Evolutionary conservation across 2,113 vertebrate genomes (phyloP), one percentile per base, ranked within the genome.

Genomic region (Symphodus melops): DNA sequence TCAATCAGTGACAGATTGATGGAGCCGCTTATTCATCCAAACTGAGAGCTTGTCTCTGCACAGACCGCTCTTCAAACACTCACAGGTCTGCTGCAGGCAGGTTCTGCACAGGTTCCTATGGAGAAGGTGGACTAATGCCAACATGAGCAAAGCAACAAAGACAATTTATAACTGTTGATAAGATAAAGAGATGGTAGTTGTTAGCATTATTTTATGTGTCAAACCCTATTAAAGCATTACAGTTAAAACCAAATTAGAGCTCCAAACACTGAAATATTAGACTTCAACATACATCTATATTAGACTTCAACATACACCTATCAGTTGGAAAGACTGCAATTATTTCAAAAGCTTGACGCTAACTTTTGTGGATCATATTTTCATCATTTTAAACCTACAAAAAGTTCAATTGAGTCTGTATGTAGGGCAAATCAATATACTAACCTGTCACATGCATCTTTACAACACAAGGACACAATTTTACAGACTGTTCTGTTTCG

Each of bases 1-100:
- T 94, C 94, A 94, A 92, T 92, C 92, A 94, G 86, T 94, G 93
- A 93, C 87, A 92, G 94, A 93, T 94, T 94, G 93, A 95, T 93
- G 90, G 92, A 89, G 90, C 68, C 89, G 89, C 90, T 89, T 89
- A 89, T 94, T 93, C 90, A 92, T 90, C 83, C 91, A 84, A 86
- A 93, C 90, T 88, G 88, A 93, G 90, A 63, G 77, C 85, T 86
- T 72, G 84, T 87, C 82, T 89, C 57, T 52, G 77, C 72, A 54
- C 57, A 83, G 86, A 85, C 87, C 75, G 84, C 75, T 84, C 81
- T 85, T 85, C 88, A 89, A 92, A 92, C 70, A 82, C 70, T 81
- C 70, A 58, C 62, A 5, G 76, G 67, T 84, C 72, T 88, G 72
- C 46, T 61, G 79, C 54, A 61, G 82, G 85, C 84, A 89, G 79